Conservation (phyloP, 2,888 invertebrate genomes). For the Melipona bicolor region DNA sequence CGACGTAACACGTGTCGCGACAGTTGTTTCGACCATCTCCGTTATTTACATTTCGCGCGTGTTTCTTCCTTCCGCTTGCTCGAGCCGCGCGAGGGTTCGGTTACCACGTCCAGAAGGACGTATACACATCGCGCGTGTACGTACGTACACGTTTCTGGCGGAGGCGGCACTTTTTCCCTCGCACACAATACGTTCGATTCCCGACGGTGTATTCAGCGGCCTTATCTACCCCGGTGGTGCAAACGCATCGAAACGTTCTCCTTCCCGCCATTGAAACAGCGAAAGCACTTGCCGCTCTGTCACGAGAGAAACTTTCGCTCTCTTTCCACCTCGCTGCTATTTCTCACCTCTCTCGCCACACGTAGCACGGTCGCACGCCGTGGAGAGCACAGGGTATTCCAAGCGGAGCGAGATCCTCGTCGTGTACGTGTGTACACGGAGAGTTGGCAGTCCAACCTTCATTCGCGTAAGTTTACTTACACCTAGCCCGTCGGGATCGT, state of each 20-base stretch:
- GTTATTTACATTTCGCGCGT: neutral
- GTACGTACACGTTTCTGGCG: neutral
- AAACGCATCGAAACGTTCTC: constrained; percentile 49
- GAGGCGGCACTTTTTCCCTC: constrained; percentile 24
- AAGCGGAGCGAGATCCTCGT: neutral
- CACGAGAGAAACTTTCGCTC: constrained; percentile 24
- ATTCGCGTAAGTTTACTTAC: constrained; percentile 76
- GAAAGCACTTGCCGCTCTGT: constrained; percentile 61
- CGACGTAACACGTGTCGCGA: neutral
- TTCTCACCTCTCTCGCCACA: constrained; percentile 19
- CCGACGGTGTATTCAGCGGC: constrained; percentile 52
- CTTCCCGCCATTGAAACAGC: constrained; percentile 43
- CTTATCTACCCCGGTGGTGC: constrained; percentile 52
- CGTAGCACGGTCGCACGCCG: neutral
- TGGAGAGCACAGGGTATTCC: neutral
- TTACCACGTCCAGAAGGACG: neutral
- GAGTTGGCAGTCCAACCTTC: constrained; percentile 53
- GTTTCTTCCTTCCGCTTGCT: neutral
- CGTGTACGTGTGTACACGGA: constrained; percentile 3
- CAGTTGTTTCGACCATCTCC: neutral
- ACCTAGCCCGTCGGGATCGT: constrained; percentile 70
- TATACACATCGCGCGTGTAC: neutral
- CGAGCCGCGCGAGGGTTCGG: neutral
- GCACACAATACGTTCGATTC: constrained; percentile 46
- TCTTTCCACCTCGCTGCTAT: neutral